Percentiles rank a stretch among this genome's conserved stretches.
These are phyloP conservation scores for Habropoda laboriosa DNA, from an alignment of 1,140 invertebrate genomes.

Conservation along the genomic window DNA sequence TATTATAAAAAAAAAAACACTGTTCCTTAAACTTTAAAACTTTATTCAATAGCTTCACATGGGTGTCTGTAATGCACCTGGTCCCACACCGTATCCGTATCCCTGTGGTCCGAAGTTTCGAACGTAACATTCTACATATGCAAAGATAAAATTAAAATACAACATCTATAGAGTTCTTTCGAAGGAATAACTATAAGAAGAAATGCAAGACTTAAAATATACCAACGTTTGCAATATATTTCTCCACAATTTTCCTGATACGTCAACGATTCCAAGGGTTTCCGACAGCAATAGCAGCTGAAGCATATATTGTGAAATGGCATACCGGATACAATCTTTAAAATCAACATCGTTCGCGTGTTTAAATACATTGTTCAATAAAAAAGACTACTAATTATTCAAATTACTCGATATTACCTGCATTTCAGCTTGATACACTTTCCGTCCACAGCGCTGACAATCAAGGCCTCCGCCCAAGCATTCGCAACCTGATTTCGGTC, in stretches of 20 bases:
- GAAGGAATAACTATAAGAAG: not conserved
- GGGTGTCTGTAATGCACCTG: constrained; percentile 74
- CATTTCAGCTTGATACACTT: constrained; percentile 78
- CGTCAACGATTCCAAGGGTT: constrained; percentile 79
- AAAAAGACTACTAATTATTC: not conserved
- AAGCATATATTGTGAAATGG: constrained; percentile 82
- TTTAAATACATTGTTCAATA: not conserved
- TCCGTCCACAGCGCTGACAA: constrained; percentile 75
- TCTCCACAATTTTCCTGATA: constrained; percentile 81
- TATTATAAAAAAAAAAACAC: not conserved
- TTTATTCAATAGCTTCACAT: constrained; percentile 60
- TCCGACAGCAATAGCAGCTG: constrained; percentile 82
- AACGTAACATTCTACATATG: constrained; percentile 74
- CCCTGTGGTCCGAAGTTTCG: constrained; percentile 77
- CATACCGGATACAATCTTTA: constrained; percentile 75
- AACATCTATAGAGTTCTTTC: not conserved
- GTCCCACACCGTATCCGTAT: constrained; percentile 73
- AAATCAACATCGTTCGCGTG: constrained; percentile 9
- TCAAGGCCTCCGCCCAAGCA: constrained; percentile 74
- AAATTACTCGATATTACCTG: constrained; percentile 64
- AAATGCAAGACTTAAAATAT: not conserved
- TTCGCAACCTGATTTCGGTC: constrained; percentile 65
- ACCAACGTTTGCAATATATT: constrained; percentile 83
- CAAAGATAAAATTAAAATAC: constrained; percentile 11
- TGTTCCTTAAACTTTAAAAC: not conserved